Conservation (phyloP, 2,888 invertebrate genomes). For the Acleris emargana region DNA sequence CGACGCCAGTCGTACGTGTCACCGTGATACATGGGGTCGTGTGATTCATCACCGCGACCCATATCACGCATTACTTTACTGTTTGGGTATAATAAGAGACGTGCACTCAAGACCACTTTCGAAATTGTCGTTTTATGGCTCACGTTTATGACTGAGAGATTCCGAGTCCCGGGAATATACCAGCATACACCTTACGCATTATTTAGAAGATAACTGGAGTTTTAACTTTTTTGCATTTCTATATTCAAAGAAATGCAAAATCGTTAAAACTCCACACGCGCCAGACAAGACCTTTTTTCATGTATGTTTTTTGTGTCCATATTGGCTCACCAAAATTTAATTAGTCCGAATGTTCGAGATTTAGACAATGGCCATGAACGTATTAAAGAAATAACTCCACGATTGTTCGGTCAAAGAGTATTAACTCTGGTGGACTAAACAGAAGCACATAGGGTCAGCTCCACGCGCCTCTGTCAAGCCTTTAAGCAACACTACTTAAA, state of each 20-base stretch:
- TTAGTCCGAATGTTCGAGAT: too few species aligned
- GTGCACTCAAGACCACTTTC: constrained; percentile 42
- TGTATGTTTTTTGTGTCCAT: too few species aligned
- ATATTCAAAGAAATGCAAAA: too few species aligned
- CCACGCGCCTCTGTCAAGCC: too few species aligned
- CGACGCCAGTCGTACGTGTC: constrained; percentile 54
- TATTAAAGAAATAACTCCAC: too few species aligned
- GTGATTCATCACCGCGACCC: constrained; percentile 69
- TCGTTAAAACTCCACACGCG: too few species aligned
- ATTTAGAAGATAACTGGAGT: constrained; percentile 7
- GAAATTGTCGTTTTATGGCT: constrained; percentile 38
- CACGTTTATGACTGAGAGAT: constrained; percentile 33
- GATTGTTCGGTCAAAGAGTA: too few species aligned
- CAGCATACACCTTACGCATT: constrained; percentile 24
- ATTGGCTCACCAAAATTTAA: too few species aligned
- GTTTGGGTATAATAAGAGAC: constrained; percentile 48
- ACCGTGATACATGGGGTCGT: constrained; percentile 51
- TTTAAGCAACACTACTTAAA: constrained; percentile 1
- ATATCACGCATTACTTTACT: constrained; percentile 60
- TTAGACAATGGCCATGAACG: too few species aligned
- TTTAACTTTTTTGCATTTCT: constrained; percentile 22
- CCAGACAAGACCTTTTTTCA: not conserved
- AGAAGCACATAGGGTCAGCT: too few species aligned
- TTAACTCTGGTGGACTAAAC: too few species aligned
- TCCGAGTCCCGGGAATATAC: constrained; percentile 25